Evolutionary conservation across 2,888 invertebrate genomes (phyloP), one percentile per base, ranked within the genome.

Genomic region (Chorisops tibialis): DNA sequence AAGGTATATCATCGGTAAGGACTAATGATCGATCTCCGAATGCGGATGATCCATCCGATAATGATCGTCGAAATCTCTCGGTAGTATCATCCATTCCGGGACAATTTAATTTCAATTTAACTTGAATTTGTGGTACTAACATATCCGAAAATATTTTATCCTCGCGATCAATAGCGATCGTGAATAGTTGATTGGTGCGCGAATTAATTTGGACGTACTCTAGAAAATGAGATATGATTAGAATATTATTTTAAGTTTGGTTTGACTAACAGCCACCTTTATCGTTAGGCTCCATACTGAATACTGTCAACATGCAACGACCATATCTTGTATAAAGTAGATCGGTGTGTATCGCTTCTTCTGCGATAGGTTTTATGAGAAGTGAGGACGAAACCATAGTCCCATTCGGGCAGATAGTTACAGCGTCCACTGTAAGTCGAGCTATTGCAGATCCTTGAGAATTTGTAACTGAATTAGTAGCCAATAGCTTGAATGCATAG

Each of bases 141-240:
- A 69, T 69, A 41, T 65, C 41, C 19, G 62, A 48, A 49, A 72
- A 73, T 16, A 66, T 56, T 0, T 21, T 4, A 61, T 66, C 66
- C 60, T 73, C 73, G 24, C 71, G 67, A 63, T 73, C 71, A 43
- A 71, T 66, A 3, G 68, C 45, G 21, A 68, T 66, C 12, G 69
- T 65, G 41, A 66, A 67, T 16, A 72, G 49, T 65, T 67, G 69
- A 39, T 68, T 67, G 19, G 70, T 68, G 12, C 59, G 54, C 1
- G 52, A 56, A 62, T 72, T 67, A 22, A 71, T 67, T 35, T 65
- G 63, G 1, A 71, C 67, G 43, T 70, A 70, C 35, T 66, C 72
- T 72, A 37, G 16, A 66, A 66, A 54, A 60, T n/a, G 16, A 48
- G 61, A 35, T 51, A 48, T 7, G 24, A 21, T 54, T 11, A 45